Evolutionary conservation across 2,888 invertebrate species (phyloP), one percentile per base, ranked within the genome.

Genomic region (Apoda limacodes): DNA sequence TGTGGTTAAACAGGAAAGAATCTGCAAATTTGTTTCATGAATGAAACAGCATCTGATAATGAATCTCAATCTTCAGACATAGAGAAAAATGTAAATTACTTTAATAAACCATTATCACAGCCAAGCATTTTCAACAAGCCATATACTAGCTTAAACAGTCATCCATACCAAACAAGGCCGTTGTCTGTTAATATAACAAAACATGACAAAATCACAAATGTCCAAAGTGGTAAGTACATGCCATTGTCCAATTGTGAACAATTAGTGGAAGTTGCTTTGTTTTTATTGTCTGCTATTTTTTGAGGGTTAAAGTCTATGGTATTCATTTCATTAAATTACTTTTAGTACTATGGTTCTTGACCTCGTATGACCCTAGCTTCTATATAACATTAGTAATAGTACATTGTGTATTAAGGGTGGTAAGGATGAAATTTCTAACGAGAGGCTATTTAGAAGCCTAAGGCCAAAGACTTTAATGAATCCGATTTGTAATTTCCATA

Each of bases 1-100:
- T 60, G 52, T 55, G 44, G 48, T 46, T 51, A 67, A 66, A 13
- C 67, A 91, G 91, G 93, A 48, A 94, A 91, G 89, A 95, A 94
- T 80, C 87, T 95, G 29, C 95, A 95, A 83, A 94, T 96, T 55
- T 95, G 95, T 82, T 95, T 95, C 74, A 93, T 95, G 92, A 95
- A 95, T 67, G 95, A 96, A 67, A 90, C 91, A 32, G 89, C 89
- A 37, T 92, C 91, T 29, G 92, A 93, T 65, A 89, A 86, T 52
- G 92, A 92, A 65, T 90, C 90, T 48, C 89, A 88, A 43, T 83
- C 83, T 42, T 89, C 89, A 32, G 91, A 92, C 52, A 83, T 86
- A 42, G 91, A 92, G 64, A 83, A 53, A 57, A 75, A 59, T 55
- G 45, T 59, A 39, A 65, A 55, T 47, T 52, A 49, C 55, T 63